These are phyloP conservation scores for Cyclophora punctaria DNA, from an alignment of 2,888 invertebrate species.

Conservation along the genomic window DNA sequence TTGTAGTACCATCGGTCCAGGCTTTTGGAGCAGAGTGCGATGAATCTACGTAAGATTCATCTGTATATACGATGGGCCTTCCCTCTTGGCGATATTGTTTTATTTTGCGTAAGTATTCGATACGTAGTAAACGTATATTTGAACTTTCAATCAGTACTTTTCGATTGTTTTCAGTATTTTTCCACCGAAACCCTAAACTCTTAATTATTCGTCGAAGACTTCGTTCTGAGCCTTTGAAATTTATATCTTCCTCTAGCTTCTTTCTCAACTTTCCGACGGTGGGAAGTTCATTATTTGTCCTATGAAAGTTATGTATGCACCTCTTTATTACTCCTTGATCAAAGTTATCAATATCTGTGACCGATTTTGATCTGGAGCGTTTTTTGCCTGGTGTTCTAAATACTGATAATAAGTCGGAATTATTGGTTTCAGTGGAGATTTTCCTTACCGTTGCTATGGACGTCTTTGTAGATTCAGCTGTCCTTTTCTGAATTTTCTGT, in stretches of 20 bases:
- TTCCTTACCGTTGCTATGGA: background rate
- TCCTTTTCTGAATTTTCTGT: too few species aligned
- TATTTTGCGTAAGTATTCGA: conserved; percentile 18
- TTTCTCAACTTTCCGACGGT: conserved; percentile 10
- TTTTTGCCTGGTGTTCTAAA: background rate
- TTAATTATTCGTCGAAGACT: conserved; percentile 18
- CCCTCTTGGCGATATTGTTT: conserved; percentile 17
- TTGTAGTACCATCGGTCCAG: conserved; percentile 7
- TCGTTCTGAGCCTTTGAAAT: conserved; percentile 17
- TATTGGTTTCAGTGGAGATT: background rate
- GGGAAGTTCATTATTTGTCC: conserved; percentile 24
- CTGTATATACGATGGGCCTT: too few species aligned
- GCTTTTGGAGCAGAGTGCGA: conserved; percentile 10
- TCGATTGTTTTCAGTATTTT: conserved; percentile 20
- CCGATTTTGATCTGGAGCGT: background rate
- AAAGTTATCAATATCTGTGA: conserved; percentile 17
- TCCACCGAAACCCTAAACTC: conserved; percentile 19
- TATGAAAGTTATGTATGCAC: conserved; percentile 29
- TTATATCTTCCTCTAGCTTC: conserved; percentile 9
- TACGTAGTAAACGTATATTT: conserved; percentile 19
- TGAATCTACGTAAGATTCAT: conserved; percentile 7
- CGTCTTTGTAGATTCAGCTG: too few species aligned
- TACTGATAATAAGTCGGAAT: background rate
- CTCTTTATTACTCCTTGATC: conserved; percentile 27
- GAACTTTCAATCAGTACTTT: conserved; percentile 19